A percentile compares a stretch with the other conserved stretches of the same genome.
Evolutionary conservation across 2,113 vertebrate species (phyloP).

Genomic region (Passer domesticus): DNA sequence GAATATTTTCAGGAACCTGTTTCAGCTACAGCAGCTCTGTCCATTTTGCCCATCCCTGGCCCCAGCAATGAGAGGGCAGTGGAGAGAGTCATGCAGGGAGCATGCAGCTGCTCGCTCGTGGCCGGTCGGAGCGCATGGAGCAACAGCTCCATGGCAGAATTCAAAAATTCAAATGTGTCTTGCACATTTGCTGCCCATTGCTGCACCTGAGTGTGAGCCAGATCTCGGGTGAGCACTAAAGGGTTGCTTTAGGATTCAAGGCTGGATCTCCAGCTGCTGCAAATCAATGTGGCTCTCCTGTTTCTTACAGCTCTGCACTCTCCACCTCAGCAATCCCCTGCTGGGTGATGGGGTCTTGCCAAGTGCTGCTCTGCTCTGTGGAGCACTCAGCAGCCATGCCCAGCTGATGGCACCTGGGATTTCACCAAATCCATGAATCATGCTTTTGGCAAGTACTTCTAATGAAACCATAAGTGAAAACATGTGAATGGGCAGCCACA

Average conservation of each 20-base stretch:
- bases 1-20: background rate
- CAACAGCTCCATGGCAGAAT: background rate
- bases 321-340: background rate
- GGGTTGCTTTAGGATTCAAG: background rate
- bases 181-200: background rate
- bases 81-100: fast-evolving
- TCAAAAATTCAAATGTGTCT: too few relatives aligned
- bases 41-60: background rate
- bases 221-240: background rate
- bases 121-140: fast-evolving
- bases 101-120: fast-evolving
- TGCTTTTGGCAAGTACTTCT: background rate
- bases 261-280: background rate
- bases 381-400: background rate
- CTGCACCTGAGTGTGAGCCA: background rate
- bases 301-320: background rate
- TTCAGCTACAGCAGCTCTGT: background rate
- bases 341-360: background rate
- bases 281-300: background rate
- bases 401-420: background rate
- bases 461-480: background rate
- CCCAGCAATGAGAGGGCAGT: background rate
- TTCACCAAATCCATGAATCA: background rate
- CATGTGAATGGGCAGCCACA: background rate
- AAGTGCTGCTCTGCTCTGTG: background rate